Conservation (phyloP, 2,797 vertebrate species). For the Adelosebastes latens region DNA sequence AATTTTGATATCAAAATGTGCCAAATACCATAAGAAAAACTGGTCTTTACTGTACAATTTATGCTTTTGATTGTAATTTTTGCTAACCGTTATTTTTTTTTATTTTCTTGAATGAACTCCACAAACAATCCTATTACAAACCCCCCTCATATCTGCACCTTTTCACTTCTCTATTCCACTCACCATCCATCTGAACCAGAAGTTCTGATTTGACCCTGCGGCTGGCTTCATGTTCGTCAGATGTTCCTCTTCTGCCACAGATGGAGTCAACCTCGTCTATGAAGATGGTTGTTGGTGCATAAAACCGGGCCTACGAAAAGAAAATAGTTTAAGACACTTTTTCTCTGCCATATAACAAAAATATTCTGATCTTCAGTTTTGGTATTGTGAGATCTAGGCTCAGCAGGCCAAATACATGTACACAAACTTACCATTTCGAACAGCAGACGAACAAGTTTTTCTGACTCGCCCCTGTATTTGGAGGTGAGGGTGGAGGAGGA, state of each 20-base stretch:
- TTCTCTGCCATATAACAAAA: background rate
- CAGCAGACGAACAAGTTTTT: conserved; percentile 96
- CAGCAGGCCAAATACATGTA: background rate
- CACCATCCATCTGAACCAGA: conserved; percentile 99
- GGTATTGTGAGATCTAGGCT: background rate
- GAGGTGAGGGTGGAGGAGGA: conserved; percentile 96
- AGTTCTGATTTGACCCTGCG: conserved; percentile 97
- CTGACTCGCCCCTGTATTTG: conserved; percentile 97
- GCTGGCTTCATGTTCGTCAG: conserved; percentile 96
- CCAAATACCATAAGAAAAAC: background rate
- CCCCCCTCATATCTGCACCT: rapidly evolving
- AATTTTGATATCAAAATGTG: background rate
- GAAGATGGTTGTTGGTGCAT: conserved; percentile 97
- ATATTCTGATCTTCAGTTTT: background rate
- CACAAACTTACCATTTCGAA: conserved; percentile 94
- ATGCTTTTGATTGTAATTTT: background rate
- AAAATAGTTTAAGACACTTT: background rate
- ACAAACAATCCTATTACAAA: background rate
- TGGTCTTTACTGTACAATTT: background rate
- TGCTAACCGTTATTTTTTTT: background rate
- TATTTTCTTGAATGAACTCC: background rate
- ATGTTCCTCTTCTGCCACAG: conserved; percentile 94
- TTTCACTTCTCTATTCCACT: conserved; percentile 51
- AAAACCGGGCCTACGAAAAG: conserved; percentile 90
- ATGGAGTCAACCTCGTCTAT: conserved; percentile 99